A percentile compares a stretch with the other conserved stretches of the same genome.
Evolutionary conservation across 2,888 invertebrate species (phyloP).

Genomic region (Antheraea assamensis): DNA sequence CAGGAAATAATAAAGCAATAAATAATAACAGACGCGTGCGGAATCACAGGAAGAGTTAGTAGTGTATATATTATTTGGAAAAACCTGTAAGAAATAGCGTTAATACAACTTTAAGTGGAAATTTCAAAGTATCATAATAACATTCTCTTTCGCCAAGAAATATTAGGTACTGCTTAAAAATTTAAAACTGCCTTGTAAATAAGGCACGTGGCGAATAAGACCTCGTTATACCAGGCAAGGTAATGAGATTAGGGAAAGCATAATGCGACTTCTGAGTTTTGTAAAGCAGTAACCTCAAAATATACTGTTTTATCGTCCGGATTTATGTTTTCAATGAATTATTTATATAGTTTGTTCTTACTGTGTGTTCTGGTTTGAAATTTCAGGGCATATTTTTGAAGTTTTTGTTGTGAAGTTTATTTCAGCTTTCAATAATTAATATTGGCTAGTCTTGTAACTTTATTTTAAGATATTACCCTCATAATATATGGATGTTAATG

Average conservation of each 20-base stretch:
- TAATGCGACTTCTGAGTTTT: conserved; percentile 41
- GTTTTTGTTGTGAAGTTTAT: neutral
- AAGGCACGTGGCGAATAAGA: conserved; percentile 34
- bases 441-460: neutral
- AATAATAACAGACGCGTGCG: neutral
- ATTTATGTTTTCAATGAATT: conserved; percentile 52
- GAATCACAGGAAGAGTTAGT: too few species aligned
- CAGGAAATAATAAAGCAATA: neutral
- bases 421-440: neutral
- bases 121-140: neutral
- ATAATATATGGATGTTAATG: neutral
- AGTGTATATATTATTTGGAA: too few species aligned
- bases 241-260: conserved; percentile 42
- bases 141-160: neutral
- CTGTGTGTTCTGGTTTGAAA: conserved; percentile 17
- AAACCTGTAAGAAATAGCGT: neutral
- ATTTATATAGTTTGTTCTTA: conserved; percentile 40
- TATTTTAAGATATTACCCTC: neutral
- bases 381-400: conserved; percentile 7
- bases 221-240: conserved; percentile 45
- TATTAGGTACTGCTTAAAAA: conserved; percentile 31
- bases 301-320: conserved; percentile 39
- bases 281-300: conserved; percentile 35
- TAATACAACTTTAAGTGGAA: neutral
- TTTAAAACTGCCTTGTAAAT: conserved; percentile 30